Base-by-base conservation (phyloP, 2,888 invertebrate species). In the Argynnis bischoffii region DNA sequence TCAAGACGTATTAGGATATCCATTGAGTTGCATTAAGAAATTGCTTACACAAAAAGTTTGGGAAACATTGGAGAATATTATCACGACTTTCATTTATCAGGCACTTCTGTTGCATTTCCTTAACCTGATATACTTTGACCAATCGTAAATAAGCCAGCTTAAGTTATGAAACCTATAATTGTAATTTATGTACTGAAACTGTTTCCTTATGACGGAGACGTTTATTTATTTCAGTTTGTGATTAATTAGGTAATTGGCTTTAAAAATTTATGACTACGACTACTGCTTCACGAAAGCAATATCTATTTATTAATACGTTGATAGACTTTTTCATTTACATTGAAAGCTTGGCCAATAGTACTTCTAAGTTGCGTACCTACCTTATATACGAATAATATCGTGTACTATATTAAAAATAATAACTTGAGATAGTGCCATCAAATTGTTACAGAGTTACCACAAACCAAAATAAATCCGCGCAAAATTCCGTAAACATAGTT, bases 131-230 rank as follows among this genome's bases (percentile, higher is more conserved):
- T 26, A 65, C 67, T 72, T 63, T 72, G 55, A 48, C 70, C 67
- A 72, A 72, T 67, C 70, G 69, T 69, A 69, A 71, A 71, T 65
- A 71, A 71, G 64, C 54, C 71, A 66, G 64, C 67, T 59, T 64
- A 70, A 65, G 64, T 67, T 70, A 71, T 71, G 66, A 69, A 71
- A 64, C 66, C 50, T 57, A 66, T 75, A 75, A 75, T 75, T 76
- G 74, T 73, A 74, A 75, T 76, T 75, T 75, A 74, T 75, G 69
- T 69, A 59, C 64, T 66, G 60, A 67, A 66, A 66, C 18, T 63
- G 60, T 72, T 70, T 70, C 69, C 69, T 68, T 67, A 63, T 64
- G 64, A 54, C 55, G 31, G 55, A 54, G 59, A 69, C 61, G 55
- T 64, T 69, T 66, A 54, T 51, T 61, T 54, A 41, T 61, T 61